A percentile compares a stretch with the other conserved stretches of the same genome.
Evolutionary conservation across 2,113 vertebrate genomes (phyloP).

Genomic region (Tachysurus fulvidraco): DNA sequence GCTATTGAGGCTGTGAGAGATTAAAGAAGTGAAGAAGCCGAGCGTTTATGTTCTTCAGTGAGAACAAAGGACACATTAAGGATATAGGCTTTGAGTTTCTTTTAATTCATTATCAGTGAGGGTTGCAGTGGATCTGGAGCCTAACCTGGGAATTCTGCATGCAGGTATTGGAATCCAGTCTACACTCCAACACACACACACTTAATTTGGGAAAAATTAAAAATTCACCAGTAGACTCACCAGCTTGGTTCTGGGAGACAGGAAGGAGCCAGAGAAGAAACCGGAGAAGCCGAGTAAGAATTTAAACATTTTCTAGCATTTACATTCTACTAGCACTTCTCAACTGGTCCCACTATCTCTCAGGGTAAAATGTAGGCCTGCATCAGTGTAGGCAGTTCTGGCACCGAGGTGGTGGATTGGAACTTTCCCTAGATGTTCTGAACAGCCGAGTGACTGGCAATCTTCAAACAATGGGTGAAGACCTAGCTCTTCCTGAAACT

Average conservation of each 20-base stretch:
- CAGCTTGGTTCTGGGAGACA: neutral
- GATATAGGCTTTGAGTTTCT: neutral
- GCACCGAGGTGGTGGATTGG: too few relatives aligned
- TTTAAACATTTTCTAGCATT: neutral
- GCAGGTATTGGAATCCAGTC: neutral
- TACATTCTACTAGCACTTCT: too few relatives aligned
- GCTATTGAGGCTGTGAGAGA: neutral
- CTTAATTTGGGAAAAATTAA: neutral
- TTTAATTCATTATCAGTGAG: neutral
- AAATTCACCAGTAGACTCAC: neutral
- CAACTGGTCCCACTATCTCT: too few relatives aligned
- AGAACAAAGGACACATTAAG: neutral
- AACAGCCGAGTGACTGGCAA: too few relatives aligned
- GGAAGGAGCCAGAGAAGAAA: neutral
- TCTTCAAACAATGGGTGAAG: too few relatives aligned
- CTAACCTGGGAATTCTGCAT: neutral
- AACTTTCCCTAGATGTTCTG: too few relatives aligned
- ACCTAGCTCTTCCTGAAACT: too few relatives aligned
- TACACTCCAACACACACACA: neutral
- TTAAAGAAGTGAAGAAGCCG: neutral
- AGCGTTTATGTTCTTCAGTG: neutral
- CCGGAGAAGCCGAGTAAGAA: neutral
- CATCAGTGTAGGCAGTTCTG: too few relatives aligned
- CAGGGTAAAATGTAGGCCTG: too few relatives aligned
- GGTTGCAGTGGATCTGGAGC: neutral